Percentiles rank a stretch among this genome's conserved stretches.
Conservation (phyloP, 2,888 invertebrate species). For the Prosopocoilus inquinatus region DNA sequence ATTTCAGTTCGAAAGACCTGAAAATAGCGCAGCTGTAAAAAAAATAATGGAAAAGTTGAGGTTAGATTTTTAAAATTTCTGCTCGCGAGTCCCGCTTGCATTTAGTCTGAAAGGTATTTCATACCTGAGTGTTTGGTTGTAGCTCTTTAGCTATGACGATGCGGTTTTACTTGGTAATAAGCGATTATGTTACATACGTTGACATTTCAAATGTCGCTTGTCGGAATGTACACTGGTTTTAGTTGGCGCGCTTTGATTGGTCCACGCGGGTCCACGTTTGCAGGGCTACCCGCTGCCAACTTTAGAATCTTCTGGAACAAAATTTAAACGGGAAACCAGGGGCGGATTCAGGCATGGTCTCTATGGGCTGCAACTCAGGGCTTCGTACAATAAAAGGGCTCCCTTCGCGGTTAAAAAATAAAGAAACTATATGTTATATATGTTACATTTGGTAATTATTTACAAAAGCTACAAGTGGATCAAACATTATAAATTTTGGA, state of each 20-base stretch:
- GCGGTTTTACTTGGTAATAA: constrained; percentile 8
- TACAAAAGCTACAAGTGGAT: too few species aligned
- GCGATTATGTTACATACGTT: constrained; percentile 25
- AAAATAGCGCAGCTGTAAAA: constrained; percentile 2
- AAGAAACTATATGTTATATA: too few species aligned
- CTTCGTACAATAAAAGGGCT: too few species aligned
- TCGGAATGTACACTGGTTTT: constrained; percentile 20
- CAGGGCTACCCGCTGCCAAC: constrained; percentile 6
- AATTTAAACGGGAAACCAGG: too few species aligned
- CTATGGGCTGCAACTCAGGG: too few species aligned
- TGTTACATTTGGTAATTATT: too few species aligned
- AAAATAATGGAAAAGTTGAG: neutral
- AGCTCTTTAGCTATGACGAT: neutral
- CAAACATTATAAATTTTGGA: too few species aligned
- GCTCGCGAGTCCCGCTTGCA: too few species aligned
- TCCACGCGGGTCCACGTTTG: constrained; percentile 34
- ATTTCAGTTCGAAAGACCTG: constrained; percentile 32
- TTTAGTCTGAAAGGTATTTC: neutral
- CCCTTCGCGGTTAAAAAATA: too few species aligned
- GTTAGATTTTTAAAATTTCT: neutral
- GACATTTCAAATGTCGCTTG: constrained; percentile 25
- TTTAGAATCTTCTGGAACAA: neutral
- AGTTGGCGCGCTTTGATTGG: constrained; percentile 41
- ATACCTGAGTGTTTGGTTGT: neutral
- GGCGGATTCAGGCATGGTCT: too few species aligned